Percentiles rank a stretch among this genome's conserved stretches.
These are phyloP conservation scores for Crocodylus rhombifer DNA, from an alignment of 2,797 vertebrate species.

Conservation along the genomic window DNA sequence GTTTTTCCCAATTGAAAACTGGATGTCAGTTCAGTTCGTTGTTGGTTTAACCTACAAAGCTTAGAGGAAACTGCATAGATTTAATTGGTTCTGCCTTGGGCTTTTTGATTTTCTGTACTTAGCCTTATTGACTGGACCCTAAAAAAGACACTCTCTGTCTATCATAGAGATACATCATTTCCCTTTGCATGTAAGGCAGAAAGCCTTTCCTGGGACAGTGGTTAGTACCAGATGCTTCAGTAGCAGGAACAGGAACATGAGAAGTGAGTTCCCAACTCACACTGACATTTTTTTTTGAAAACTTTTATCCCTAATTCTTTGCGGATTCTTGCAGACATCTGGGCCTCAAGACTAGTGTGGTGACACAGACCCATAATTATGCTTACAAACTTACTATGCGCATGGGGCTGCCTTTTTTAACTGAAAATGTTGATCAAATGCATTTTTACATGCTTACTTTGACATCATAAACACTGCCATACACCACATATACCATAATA, in stretches of 20 bases:
- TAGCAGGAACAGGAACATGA: not conserved
- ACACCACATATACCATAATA: not conserved
- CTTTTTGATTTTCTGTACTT: no score
- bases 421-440: not conserved
- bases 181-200: no score
- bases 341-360: not conserved
- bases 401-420: not conserved
- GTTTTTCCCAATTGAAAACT: no score
- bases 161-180: no score
- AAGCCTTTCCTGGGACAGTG: not conserved
- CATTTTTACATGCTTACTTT: not conserved
- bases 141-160: no score
- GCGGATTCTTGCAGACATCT: not conserved
- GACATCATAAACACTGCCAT: not conserved
- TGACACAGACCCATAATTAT: not conserved
- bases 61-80: no score
- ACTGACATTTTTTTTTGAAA: not conserved
- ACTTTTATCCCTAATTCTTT: not conserved
- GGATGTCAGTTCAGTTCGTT: no score
- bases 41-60: no score
- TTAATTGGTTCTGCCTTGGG: no score
- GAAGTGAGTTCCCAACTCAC: not conserved
- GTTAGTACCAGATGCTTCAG: not conserved
- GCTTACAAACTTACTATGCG: not conserved
- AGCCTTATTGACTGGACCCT: no score